Evolutionary conservation across 2,113 vertebrate species (phyloP), one percentile per base, ranked within the genome.

Genomic region (Lepidothrix coronata): DNA sequence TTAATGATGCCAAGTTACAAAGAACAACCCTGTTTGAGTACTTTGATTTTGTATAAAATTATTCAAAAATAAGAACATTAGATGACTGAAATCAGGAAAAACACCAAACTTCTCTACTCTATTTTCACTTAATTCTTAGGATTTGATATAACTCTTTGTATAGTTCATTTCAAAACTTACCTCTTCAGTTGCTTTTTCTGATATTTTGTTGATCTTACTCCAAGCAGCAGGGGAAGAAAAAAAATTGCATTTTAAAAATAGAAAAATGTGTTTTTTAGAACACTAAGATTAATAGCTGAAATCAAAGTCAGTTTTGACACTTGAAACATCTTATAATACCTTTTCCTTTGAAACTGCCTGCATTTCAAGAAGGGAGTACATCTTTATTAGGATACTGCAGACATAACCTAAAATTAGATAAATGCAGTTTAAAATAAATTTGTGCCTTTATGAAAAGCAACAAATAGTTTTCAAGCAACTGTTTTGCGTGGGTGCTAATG

Each of bases 221-320:
- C 19, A 85, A 85, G 46, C 55, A 76, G 12, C 7, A 23, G 12
- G 24, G 39, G 25, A 41, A 41, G 27, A 14, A 25, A 24, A 52
- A 52, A 8, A 43, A 46, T 46, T 21, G 44, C 2, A 21, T 57
- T 82, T 88, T 81, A 86, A 85, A 93, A 91, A 70, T 49, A 86
- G 31, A 62, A 62, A 85, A 85, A 39, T 24, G 11, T 82, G 25
- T 0, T 49, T 89, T 89, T 94, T 85, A 65, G 85, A 89, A 70
- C 37, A 22, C 49, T 61, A 33, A 89, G 77, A 91, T 96, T 76
- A 85, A 95, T 75, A 85, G 62, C 68, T 78, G 71, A 85, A 91
- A 76, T 85, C 41, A 66, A 93, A 85, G 55, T 84, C 55, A 55
- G 24, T 70, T 96, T 88, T 96, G 95, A 93, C 74, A 90, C 67